A percentile compares a stretch with the other conserved stretches of the same genome.
Conservation (phyloP, 2,888 invertebrate genomes). For the Diploptera punctata region DNA sequence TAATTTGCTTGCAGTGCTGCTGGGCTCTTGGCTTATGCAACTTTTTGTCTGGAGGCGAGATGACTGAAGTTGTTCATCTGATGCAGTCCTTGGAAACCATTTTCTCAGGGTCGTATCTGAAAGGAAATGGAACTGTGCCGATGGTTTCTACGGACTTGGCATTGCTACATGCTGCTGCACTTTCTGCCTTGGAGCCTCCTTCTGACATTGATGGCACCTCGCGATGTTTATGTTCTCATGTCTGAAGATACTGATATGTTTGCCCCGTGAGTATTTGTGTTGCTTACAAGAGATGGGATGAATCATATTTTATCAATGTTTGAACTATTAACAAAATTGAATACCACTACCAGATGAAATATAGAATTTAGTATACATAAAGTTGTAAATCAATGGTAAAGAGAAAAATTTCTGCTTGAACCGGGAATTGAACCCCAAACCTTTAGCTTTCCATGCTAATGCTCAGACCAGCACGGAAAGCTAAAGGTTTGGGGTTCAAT, state of each 20-base stretch:
- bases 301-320: too few relatives aligned
- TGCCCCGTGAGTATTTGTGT: slow-evolving; percentile 44
- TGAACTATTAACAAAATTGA: too few relatives aligned
- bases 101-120: slow-evolving; percentile 81
- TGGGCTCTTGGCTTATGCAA: slow-evolving; percentile 81
- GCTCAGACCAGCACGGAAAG: too few relatives aligned
- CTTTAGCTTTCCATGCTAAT: too few relatives aligned
- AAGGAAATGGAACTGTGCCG: slow-evolving; percentile 78
- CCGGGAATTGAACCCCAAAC: too few relatives aligned
- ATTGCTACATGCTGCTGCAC: slow-evolving; percentile 82
- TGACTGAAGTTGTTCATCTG: slow-evolving; percentile 73
- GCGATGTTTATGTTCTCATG: slow-evolving; percentile 69
- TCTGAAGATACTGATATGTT: slow-evolving; percentile 56
- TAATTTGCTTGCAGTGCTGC: slow-evolving; percentile 71
- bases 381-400: too few relatives aligned
- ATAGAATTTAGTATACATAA: too few relatives aligned
- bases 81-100: slow-evolving; percentile 80
- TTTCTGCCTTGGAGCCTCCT: slow-evolving; percentile 92
- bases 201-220: slow-evolving; percentile 77
- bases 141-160: slow-evolving; percentile 72
- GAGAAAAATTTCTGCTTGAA: too few relatives aligned
- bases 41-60: slow-evolving; percentile 82
- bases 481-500: too few relatives aligned
- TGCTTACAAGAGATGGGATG: background rate
- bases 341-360: too few relatives aligned